Conservation (phyloP, 1,140 invertebrate genomes). For the Drosophila eugracilis region DNA sequence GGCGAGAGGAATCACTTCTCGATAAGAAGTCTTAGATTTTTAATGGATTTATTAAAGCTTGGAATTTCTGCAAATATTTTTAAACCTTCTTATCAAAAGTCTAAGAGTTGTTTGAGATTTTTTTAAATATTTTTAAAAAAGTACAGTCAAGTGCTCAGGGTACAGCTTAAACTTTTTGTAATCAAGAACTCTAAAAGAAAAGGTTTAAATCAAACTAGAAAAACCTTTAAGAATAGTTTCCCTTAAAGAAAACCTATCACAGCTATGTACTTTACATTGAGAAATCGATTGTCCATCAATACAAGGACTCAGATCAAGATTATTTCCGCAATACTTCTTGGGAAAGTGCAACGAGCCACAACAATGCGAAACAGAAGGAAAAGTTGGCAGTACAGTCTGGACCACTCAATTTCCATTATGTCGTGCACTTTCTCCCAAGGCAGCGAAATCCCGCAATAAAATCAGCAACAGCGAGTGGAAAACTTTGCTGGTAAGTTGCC, state of each 20-base stretch:
- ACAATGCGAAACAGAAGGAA: not conserved
- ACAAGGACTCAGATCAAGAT: not conserved
- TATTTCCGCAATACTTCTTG: not conserved
- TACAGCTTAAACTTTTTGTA: too few relatives aligned
- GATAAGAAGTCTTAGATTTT: not conserved
- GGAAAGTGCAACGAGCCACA: slow-evolving; percentile 9
- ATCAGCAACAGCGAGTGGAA: slow-evolving; percentile 2
- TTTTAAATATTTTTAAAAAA: too few relatives aligned
- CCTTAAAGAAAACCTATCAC: too few relatives aligned
- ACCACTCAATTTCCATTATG: slow-evolving; percentile 18
- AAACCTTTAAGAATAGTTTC: too few relatives aligned
- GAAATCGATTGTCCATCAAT: slow-evolving; percentile 2
- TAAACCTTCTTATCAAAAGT: too few relatives aligned
- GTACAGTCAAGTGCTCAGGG: too few relatives aligned
- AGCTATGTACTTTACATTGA: not conserved
- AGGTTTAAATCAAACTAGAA: not conserved
- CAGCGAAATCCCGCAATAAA: slow-evolving; percentile 10
- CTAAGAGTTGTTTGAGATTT: too few relatives aligned
- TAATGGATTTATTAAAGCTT: too few relatives aligned
- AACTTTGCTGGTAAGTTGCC: slow-evolving; percentile 40
- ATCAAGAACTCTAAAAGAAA: not conserved
- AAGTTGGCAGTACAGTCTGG: slow-evolving; percentile 8
- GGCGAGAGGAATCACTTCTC: not conserved
- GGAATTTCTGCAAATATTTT: too few relatives aligned
- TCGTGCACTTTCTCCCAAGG: slow-evolving; percentile 19